Conservation (phyloP, 2,797 vertebrate species). For the Pseudochaenichthys georgianus region DNA sequence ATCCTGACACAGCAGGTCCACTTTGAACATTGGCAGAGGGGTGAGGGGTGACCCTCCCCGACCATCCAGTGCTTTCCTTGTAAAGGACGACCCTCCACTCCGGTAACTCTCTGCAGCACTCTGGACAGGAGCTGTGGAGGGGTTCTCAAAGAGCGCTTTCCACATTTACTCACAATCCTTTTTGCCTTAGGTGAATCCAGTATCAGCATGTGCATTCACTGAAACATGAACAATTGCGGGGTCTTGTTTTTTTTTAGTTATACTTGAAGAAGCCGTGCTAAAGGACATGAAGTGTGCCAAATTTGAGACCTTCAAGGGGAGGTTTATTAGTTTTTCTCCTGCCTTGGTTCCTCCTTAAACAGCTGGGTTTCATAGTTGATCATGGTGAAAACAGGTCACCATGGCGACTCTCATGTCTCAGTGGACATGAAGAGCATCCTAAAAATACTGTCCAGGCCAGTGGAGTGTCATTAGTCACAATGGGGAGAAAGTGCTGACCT, state of each 20-base stretch:
- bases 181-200: conserved; percentile 78
- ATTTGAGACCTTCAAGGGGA: conserved; percentile 63
- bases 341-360: conserved; percentile 43
- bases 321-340: conserved; percentile 26
- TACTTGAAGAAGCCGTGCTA: conserved; percentile 68
- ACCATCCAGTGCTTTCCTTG: conserved; percentile 43
- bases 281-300: conserved; percentile 80
- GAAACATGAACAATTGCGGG: conserved; percentile 42
- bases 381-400: conserved; percentile 83
- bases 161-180: conserved; percentile 70
- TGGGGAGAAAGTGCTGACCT: conserved; percentile 70
- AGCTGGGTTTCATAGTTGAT: conserved; percentile 74
- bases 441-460: conserved; percentile 83
- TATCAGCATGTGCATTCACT: conserved; percentile 77
- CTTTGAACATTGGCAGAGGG: conserved; percentile 22
- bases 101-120: conserved; percentile 41
- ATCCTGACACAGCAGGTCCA: conserved; percentile 51
- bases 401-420: conserved; percentile 72
- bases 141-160: conserved; percentile 61
- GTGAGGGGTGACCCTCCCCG: conserved; percentile 14
- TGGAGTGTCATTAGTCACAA: conserved; percentile 80
- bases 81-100: conserved; percentile 23
- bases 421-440: conserved; percentile 77
- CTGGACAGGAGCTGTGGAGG: conserved; percentile 48
- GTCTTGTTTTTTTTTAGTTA: conserved; percentile 23